Evolutionary conservation across 2,888 invertebrate genomes (phyloP).

Genomic region (Pristionchus japonicus): DNA sequence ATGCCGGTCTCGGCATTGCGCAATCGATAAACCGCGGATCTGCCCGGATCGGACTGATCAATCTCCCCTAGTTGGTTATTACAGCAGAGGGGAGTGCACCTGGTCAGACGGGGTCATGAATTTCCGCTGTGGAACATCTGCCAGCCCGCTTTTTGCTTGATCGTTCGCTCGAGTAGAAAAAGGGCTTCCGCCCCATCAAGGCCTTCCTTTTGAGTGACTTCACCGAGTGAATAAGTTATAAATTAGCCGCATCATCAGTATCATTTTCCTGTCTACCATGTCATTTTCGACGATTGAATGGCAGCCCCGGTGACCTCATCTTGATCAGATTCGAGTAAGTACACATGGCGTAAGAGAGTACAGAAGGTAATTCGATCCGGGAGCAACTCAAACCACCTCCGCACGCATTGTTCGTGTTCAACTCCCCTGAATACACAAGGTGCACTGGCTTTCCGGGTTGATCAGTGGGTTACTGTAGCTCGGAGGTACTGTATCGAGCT

Average conservation of each 20-base stretch:
- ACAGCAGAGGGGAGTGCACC: background rate
- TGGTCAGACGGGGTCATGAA: slow-evolving; percentile 17
- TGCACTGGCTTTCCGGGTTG: background rate
- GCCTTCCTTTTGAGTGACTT: no score
- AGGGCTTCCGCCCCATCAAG: slow-evolving; percentile 5
- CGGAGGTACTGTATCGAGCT: background rate
- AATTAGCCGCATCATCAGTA: no score
- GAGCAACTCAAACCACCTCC: background rate
- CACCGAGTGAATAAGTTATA: no score
- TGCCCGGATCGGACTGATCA: background rate
- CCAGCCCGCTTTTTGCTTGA: background rate
- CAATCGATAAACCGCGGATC: background rate
- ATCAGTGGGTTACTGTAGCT: background rate
- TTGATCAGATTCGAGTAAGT: background rate
- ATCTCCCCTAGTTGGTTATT: slow-evolving; percentile 29
- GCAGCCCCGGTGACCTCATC: no score
- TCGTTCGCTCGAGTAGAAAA: background rate
- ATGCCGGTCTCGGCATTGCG: background rate
- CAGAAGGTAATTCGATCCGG: background rate
- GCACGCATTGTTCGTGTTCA: slow-evolving; percentile 14
- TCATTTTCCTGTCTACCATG: no score
- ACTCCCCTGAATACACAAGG: background rate
- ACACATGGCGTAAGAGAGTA: background rate
- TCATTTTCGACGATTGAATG: no score
- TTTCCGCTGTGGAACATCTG: background rate